phyloP scores from a whole-genome alignment of 1,140 invertebrate genomes.

The Drosophila pandora region DNA sequence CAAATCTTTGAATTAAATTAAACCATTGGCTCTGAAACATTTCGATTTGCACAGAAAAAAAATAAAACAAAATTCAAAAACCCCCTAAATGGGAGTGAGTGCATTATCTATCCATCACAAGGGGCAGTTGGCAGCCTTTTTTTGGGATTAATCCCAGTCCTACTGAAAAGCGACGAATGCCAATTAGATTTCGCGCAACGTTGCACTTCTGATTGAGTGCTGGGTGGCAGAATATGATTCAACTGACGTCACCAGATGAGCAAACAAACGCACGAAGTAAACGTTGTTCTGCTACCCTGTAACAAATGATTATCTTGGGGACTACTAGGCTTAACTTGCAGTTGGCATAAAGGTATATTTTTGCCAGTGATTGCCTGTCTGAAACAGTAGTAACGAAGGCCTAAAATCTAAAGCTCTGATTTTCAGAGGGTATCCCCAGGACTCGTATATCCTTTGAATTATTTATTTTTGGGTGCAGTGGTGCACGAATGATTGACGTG shows the following conservation, averaged over 20 bases:
- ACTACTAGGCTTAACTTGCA: not conserved
- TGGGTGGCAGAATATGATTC: slow-evolving; percentile 6
- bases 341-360: not conserved
- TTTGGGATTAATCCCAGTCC: slow-evolving; percentile 15
- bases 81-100: not conserved
- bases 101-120: not conserved
- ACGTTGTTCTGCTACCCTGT: slow-evolving; percentile 20
- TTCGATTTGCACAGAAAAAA: slow-evolving; percentile 1
- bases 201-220: slow-evolving; percentile 58
- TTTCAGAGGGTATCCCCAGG: not conserved
- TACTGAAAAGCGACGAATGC: slow-evolving; percentile 31
- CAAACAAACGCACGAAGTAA: slow-evolving; percentile 36
- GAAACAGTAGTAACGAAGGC: no score
- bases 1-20: not conserved
- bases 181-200: slow-evolving; percentile 69
- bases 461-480: slow-evolving; percentile 15
- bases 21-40: slow-evolving; percentile 4
- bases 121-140: not conserved
- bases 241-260: slow-evolving; percentile 56
- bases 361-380: no score
- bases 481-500: slow-evolving; percentile 39
- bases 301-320: not conserved
- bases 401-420: not conserved
- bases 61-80: slow-evolving; percentile 35
- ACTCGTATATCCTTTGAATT: not conserved